These are phyloP conservation scores for Ceyx erithaca DNA, from an alignment of 2,797 vertebrate genomes.

Conservation along the genomic window DNA sequence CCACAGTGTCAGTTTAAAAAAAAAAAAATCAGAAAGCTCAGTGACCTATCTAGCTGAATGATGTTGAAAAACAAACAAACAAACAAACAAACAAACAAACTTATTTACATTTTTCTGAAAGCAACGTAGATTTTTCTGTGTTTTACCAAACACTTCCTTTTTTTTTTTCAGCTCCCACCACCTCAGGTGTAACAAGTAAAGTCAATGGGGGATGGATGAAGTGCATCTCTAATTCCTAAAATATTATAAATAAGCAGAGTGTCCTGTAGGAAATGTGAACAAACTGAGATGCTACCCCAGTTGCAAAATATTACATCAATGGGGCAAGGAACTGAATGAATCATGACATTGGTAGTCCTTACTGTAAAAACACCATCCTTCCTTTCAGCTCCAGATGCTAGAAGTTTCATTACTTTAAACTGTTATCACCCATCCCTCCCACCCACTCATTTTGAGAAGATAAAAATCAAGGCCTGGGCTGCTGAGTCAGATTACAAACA, in stretches of 20 bases:
- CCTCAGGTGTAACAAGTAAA: neutral
- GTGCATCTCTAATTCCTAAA: neutral
- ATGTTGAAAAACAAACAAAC: neutral
- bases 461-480: slow-evolving; percentile 23
- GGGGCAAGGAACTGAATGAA: neutral
- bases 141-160: neutral
- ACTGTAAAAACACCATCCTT: neutral
- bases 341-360: neutral
- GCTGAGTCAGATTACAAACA: slow-evolving; percentile 50
- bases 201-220: neutral
- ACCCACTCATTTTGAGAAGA: neutral
- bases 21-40: neutral
- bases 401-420: neutral
- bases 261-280: neutral
- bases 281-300: neutral
- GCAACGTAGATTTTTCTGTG: neutral
- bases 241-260: neutral
- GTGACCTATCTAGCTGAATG: neutral
- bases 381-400: neutral
- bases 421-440: neutral
- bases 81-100: too few species aligned
- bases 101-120: neutral
- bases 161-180: neutral
- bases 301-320: neutral
- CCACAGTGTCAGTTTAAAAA: neutral